A percentile compares a stretch with the other conserved stretches of the same genome.
These are phyloP conservation scores for Dasypus novemcinctus DNA, from an alignment of 2,113 vertebrate genomes.

Conservation along the genomic window DNA sequence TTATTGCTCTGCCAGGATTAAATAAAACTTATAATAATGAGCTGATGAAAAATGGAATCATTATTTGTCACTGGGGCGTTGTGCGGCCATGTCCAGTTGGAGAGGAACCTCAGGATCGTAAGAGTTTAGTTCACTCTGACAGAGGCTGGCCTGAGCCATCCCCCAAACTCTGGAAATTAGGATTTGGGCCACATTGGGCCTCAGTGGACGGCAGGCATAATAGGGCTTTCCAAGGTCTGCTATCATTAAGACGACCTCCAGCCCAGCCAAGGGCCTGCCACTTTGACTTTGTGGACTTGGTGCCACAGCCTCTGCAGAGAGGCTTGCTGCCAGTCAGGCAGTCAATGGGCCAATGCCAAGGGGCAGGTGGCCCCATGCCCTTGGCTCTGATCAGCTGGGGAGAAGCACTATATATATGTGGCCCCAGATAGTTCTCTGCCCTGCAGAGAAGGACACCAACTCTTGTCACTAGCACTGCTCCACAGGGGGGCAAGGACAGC, in stretches of 20 bases:
- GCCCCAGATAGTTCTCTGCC: fast-evolving
- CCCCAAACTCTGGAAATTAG: not conserved
- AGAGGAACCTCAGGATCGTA: fast-evolving
- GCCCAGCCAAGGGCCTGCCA: not conserved
- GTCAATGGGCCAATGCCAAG: not conserved
- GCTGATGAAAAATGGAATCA: constrained; percentile 58
- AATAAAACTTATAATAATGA: constrained; percentile 69
- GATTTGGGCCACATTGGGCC: fast-evolving
- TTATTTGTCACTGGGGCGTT: not conserved
- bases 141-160: fast-evolving
- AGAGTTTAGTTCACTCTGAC: not conserved
- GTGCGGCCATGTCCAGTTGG: not conserved
- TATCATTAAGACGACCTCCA: fast-evolving
- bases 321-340: not conserved
- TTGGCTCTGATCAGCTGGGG: not conserved
- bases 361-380: too few species aligned
- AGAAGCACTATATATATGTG: fast-evolving
- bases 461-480: fast-evolving
- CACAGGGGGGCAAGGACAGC: not conserved
- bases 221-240: not conserved
- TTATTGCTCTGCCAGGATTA: constrained; percentile 69
- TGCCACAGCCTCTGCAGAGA: not conserved
- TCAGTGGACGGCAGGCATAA: fast-evolving
- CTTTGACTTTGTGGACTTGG: fast-evolving
- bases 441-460: not conserved